Evolutionary conservation across 2,797 vertebrate genomes (phyloP).

Genomic region (Apodemus agrarius): DNA sequence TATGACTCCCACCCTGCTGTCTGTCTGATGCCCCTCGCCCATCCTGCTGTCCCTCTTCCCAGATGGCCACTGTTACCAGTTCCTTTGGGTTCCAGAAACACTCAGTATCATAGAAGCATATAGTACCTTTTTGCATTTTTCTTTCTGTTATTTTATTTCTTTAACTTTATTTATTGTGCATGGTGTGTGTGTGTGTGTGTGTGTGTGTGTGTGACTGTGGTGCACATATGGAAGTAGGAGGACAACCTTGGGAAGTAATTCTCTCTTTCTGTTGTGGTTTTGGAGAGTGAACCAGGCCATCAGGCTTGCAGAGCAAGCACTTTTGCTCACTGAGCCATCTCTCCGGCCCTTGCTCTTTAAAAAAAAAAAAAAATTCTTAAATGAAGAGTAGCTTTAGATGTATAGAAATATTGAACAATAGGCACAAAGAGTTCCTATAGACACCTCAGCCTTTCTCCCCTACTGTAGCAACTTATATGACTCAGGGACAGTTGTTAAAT

Average conservation of each 20-base stretch:
- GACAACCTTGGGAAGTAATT: background rate
- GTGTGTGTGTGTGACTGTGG: background rate
- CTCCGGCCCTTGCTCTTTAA: background rate
- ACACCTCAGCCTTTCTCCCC: background rate
- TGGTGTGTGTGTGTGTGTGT: no score
- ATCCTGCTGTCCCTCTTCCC: background rate
- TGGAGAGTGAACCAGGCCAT: background rate
- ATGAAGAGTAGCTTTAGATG: background rate
- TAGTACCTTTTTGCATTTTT: background rate
- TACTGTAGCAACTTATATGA: background rate
- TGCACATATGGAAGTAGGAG: background rate
- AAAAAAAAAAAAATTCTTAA: background rate
- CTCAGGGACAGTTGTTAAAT: background rate
- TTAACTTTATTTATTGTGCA: background rate
- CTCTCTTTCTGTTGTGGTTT: background rate
- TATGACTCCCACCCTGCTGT: background rate
- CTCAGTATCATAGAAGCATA: background rate
- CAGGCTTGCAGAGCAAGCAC: background rate
- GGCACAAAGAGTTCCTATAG: background rate
- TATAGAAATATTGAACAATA: background rate
- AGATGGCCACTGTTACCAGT: background rate
- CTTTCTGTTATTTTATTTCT: background rate
- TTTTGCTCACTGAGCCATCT: background rate
- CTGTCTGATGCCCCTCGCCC: background rate
- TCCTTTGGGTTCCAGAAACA: background rate